Percentiles rank a stretch among this genome's conserved stretches.
Conservation (phyloP, 1,140 invertebrate genomes). For the Euwallacea fornicatus region DNA sequence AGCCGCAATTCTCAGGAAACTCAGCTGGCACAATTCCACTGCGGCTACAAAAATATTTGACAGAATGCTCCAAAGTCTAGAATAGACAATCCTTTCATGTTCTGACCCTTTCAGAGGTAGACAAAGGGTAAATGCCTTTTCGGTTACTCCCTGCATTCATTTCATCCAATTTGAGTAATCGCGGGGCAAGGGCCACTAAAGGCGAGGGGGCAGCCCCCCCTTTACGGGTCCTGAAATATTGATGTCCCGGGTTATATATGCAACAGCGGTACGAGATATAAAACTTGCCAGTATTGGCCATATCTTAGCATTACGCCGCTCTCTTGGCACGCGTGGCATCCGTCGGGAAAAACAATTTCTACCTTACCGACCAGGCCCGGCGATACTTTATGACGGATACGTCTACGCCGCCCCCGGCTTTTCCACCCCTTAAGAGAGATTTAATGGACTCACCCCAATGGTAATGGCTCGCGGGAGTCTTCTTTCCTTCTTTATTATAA, state of each 20-base stretch:
- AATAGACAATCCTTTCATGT: no score
- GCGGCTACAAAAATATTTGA: no score
- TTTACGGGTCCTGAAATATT: slow-evolving; percentile 50
- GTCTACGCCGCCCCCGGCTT: slow-evolving; percentile 14
- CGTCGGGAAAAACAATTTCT: slow-evolving; percentile 54
- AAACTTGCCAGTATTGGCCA: slow-evolving; percentile 55
- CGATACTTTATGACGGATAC: slow-evolving; percentile 39
- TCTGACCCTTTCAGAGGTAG: no score
- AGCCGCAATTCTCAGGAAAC: no score
- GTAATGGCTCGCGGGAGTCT: slow-evolving; percentile 22
- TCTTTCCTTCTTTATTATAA: slow-evolving; percentile 27
- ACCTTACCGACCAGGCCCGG: slow-evolving; percentile 32
- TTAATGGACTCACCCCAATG: slow-evolving; percentile 29
- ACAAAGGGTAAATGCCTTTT: no score
- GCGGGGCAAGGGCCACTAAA: slow-evolving; percentile 2
- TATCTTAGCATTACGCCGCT: slow-evolving; percentile 54
- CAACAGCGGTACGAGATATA: slow-evolving; percentile 55
- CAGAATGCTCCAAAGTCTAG: no score
- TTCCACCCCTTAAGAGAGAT: slow-evolving; percentile 28
- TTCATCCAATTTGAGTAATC: slow-evolving; percentile 1
- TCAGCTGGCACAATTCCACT: no score
- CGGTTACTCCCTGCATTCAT: no score
- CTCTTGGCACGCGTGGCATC: slow-evolving; percentile 48
- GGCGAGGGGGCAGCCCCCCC: neutral
- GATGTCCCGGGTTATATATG: slow-evolving; percentile 53